These are phyloP conservation scores for Drymodes brunneopygia DNA, from an alignment of 2,113 vertebrate genomes.

Conservation along the genomic window DNA sequence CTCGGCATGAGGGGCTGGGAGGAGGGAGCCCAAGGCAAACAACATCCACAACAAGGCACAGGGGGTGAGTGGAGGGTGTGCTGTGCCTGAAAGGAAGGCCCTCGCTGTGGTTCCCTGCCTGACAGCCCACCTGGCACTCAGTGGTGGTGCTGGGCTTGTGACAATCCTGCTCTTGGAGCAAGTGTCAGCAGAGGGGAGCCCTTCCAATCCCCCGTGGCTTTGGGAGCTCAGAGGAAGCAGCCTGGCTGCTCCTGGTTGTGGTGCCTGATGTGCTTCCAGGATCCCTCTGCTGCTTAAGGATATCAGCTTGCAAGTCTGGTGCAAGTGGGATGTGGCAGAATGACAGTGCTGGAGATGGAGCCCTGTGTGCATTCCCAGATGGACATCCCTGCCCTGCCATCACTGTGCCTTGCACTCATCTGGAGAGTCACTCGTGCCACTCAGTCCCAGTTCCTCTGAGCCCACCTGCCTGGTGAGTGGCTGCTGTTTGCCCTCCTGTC, in stretches of 20 bases:
- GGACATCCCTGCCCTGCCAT: not conserved
- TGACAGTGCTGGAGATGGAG: accelerated
- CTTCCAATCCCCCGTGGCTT: not conserved
- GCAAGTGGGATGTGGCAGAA: not conserved
- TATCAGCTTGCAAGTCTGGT: not conserved
- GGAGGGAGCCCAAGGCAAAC: not conserved
- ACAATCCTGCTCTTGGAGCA: not conserved
- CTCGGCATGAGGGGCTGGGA: not conserved
- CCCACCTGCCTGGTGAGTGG: not conserved
- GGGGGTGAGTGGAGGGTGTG: not conserved
- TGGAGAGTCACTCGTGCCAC: accelerated
- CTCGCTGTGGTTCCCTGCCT: not conserved
- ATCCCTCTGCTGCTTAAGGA: not conserved
- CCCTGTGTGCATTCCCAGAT: not conserved
- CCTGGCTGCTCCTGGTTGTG: not conserved
- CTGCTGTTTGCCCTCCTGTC: not conserved
- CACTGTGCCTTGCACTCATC: accelerated
- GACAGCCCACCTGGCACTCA: not conserved
- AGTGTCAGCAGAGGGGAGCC: not conserved
- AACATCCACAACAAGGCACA: accelerated
- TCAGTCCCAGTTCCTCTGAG: not conserved
- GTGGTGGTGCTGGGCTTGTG: not conserved
- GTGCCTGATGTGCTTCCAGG: not conserved
- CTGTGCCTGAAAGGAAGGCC: not conserved
- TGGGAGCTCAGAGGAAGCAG: not conserved